phyloP scores from a whole-genome alignment of 2,888 invertebrate genomes.

The Drosophila mayaguana region DNA sequence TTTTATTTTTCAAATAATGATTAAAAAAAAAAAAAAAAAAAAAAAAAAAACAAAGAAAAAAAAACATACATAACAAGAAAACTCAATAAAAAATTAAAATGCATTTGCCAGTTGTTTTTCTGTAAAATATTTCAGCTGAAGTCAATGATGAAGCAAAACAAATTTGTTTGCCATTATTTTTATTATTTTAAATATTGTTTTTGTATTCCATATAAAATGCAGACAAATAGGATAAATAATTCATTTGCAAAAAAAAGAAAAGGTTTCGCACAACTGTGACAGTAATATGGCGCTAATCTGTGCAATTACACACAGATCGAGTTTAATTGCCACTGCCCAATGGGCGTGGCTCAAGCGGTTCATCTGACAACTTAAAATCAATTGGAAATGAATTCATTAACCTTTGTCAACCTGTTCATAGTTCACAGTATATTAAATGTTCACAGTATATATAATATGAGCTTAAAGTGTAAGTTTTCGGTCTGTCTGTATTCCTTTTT shows the following conservation, averaged over 20 bases:
- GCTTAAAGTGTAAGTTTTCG: too few species aligned
- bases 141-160: conserved; percentile 15
- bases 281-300: conserved; percentile 56
- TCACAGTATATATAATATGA: too few species aligned
- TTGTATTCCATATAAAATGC: conserved; percentile 33
- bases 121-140: conserved; percentile 38
- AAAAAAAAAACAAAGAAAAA: conserved; percentile 6
- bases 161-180: conserved; percentile 22
- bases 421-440: too few species aligned
- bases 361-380: too few species aligned
- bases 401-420: too few species aligned
- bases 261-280: background rate
- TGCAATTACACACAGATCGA: conserved; percentile 46
- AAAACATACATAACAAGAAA: too few species aligned
- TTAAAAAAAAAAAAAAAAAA: conserved; percentile 30
- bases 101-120: conserved; percentile 29
- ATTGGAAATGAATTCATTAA: too few species aligned
- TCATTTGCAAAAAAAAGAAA: conserved; percentile 33
- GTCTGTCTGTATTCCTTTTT: too few species aligned
- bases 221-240: conserved; percentile 58
- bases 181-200: conserved; percentile 19
- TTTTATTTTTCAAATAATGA: conserved; percentile 53
- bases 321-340: conserved; percentile 25
- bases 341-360: background rate
- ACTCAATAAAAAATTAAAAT: conserved; percentile 45